A percentile compares a stretch with the other conserved stretches of the same genome.
Evolutionary conservation across 92 coral and sea anemone species (phyloP).

Genomic region (Pocillopora grandis): DNA sequence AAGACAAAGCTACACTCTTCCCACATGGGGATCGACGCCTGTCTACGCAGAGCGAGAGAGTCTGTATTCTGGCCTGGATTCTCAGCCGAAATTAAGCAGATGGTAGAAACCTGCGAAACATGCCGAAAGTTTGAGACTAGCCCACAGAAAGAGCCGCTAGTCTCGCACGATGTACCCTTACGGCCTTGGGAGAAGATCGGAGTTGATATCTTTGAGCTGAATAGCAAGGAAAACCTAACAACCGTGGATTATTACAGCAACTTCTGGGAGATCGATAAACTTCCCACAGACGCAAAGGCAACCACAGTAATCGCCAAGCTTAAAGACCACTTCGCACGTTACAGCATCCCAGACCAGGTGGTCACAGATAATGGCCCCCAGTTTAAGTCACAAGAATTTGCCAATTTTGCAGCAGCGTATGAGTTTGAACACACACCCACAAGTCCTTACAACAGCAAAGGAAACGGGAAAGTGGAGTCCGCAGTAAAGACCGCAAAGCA

Average conservation of each 20-base stretch:
- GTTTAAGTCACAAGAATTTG: conserved; percentile 33
- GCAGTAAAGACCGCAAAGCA: conserved; percentile 51
- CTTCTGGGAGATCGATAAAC: conserved; percentile 47
- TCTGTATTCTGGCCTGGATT: conserved; percentile 50
- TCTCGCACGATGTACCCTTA: conserved; percentile 39
- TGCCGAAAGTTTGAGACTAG: conserved; percentile 37
- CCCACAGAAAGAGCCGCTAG: conserved; percentile 44
- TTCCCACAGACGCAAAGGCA: conserved; percentile 17
- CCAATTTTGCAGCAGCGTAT: conserved; percentile 35
- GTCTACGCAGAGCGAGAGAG: conserved; percentile 23
- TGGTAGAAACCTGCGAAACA: conserved; percentile 35
- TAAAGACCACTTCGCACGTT: conserved; percentile 50
- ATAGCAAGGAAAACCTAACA: conserved; percentile 24
- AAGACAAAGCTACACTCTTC: no score
- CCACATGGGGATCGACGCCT: no score
- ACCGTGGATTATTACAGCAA: conserved; percentile 56
- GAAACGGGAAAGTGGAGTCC: conserved; percentile 49
- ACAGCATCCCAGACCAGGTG: conserved; percentile 40
- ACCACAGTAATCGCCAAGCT: conserved; percentile 33
- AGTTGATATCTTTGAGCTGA: conserved; percentile 34
- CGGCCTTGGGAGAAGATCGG: conserved; percentile 56
- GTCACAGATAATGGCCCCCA: conserved; percentile 53
- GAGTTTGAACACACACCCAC: conserved; percentile 50
- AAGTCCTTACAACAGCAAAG: conserved; percentile 51
- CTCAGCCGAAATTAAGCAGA: conserved; percentile 40